phyloP scores from a whole-genome alignment of 2,797 vertebrate genomes.

The Erpetoichthys calabaricus region DNA sequence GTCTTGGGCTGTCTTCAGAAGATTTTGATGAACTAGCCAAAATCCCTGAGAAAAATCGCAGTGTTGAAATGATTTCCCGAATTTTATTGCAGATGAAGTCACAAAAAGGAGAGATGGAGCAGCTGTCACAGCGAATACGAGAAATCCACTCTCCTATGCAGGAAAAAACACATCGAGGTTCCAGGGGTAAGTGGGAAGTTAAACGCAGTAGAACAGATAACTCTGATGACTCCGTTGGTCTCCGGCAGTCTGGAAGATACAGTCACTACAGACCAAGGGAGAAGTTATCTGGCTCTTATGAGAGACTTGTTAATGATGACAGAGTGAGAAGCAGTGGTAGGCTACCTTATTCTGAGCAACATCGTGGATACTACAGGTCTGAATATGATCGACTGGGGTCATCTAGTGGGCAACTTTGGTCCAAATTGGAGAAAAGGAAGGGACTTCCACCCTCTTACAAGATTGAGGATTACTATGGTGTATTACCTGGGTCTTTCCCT shows the following conservation, averaged over 20 bases:
- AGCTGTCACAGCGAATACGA: constrained; percentile 2
- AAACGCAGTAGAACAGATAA: constrained; percentile 10
- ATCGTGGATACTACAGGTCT: constrained; percentile 34
- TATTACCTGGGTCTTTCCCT: constrained; percentile 31
- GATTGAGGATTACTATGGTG: constrained; percentile 47
- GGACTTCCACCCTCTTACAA: constrained; percentile 19
- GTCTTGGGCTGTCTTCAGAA: constrained; percentile 41
- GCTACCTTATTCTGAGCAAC: too few species aligned
- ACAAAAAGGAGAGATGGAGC: constrained; percentile 37
- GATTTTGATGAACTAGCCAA: constrained; percentile 44
- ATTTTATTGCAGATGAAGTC: constrained; percentile 45
- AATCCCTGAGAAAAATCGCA: constrained; percentile 45
- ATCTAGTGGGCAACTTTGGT: constrained; percentile 21
- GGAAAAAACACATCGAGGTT: constrained; percentile 28
- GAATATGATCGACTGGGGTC: constrained; percentile 31
- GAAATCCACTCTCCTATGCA: constrained; percentile 13
- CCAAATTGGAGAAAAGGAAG: constrained; percentile 27
- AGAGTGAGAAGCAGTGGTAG: constrained; percentile 16
- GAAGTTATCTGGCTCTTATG: constrained; percentile 26
- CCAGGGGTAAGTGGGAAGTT: constrained; percentile 30
- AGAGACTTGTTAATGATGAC: constrained; percentile 30
- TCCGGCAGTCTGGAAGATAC: constrained; percentile 22
- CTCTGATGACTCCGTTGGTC: constrained; percentile 24
- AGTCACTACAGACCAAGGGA: constrained; percentile 37
- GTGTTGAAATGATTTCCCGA: constrained; percentile 39